phyloP scores from a whole-genome alignment of 2,888 invertebrate genomes.

The Melieria crassipennis region DNA sequence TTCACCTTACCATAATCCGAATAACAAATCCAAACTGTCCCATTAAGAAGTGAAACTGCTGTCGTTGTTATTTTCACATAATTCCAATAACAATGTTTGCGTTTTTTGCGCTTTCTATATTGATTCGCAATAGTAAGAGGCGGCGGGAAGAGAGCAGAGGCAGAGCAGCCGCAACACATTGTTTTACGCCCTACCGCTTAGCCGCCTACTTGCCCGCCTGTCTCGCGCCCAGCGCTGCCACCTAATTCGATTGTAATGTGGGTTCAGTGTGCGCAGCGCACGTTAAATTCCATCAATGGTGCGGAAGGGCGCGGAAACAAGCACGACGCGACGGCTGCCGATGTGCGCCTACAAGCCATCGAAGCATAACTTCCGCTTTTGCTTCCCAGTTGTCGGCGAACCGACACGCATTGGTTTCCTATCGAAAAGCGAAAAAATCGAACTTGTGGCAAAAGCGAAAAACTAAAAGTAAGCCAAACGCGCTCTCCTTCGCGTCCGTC shows the following conservation, averaged over 20 bases:
- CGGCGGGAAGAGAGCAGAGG: too few relatives aligned
- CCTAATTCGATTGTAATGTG: constrained; percentile 8
- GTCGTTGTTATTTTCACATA: constrained; percentile 33
- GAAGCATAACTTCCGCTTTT: constrained; percentile 1
- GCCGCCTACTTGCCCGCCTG: not conserved
- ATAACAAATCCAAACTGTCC: constrained; percentile 29
- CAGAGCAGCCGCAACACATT: too few relatives aligned
- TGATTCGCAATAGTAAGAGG: too few relatives aligned
- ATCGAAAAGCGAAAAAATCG: constrained; percentile 8
- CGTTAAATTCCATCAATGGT: not conserved
- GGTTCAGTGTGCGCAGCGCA: not conserved
- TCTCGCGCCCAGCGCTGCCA: not conserved
- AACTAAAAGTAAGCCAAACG: too few relatives aligned
- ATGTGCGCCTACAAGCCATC: not conserved
- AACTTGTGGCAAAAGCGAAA: not conserved
- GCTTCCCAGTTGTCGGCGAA: too few relatives aligned
- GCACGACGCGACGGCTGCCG: not conserved
- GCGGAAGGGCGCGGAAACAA: not conserved
- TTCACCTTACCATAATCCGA: not conserved
- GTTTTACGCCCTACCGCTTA: too few relatives aligned
- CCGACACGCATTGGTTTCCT: too few relatives aligned
- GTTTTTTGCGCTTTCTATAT: too few relatives aligned
- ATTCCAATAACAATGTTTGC: constrained; percentile 23
- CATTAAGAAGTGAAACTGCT: constrained; percentile 27
- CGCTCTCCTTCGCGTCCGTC: too few relatives aligned